These are phyloP conservation scores for Ascidia mentula DNA, from an alignment of 23 tunicate genomes.

Conservation along the genomic window DNA sequence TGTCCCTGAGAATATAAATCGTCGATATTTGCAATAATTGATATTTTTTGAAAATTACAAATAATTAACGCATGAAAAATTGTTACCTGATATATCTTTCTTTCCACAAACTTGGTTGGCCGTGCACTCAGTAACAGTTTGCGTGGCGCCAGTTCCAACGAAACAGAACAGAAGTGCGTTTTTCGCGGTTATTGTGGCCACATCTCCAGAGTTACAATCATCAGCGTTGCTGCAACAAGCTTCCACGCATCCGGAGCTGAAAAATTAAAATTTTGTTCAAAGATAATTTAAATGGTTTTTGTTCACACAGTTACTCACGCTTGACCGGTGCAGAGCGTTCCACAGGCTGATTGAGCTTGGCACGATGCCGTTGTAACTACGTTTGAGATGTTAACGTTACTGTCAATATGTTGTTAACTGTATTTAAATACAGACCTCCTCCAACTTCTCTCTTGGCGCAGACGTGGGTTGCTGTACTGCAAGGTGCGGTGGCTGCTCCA, in stretches of 20 bases:
- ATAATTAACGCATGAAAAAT: not conserved
- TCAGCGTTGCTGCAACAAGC: not conserved
- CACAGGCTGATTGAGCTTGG: not conserved
- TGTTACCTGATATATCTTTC: not conserved
- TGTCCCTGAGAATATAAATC: too few species aligned
- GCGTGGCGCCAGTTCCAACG: not conserved
- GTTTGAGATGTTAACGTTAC: not conserved
- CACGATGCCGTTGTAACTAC: not conserved
- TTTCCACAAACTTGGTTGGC: conserved; percentile 2
- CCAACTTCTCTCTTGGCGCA: not conserved
- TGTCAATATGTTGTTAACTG: too few species aligned
- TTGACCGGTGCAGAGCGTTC: not conserved
- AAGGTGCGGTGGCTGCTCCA: not conserved
- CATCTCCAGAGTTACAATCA: not conserved
- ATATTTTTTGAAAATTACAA: not conserved
- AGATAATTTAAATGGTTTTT: not conserved
- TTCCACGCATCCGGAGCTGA: not conserved
- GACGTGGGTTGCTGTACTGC: not conserved
- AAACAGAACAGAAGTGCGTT: not conserved
- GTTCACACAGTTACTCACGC: not conserved
- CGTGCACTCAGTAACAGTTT: not conserved
- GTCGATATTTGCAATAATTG: too few species aligned
- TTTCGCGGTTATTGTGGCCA: not conserved
- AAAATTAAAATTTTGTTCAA: not conserved
- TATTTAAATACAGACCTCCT: too few species aligned